Percentiles rank a stretch among this genome's conserved stretches.
These are phyloP conservation scores for Cephus cinctus DNA, from an alignment of 1,140 invertebrate species.

Conservation along the genomic window DNA sequence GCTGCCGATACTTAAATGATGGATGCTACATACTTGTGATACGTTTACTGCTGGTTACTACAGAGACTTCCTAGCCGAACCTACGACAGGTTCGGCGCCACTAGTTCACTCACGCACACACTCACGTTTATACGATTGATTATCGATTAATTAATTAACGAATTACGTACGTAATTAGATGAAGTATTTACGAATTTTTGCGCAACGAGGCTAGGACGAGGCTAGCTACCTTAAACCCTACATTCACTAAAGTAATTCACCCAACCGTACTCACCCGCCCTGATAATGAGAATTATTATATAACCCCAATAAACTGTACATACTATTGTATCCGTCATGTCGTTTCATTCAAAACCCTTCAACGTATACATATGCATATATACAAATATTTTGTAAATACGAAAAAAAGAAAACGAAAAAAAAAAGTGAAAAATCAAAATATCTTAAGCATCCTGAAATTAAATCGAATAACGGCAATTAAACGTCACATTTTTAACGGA, in stretches of 20 bases:
- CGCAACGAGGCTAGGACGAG: constrained; percentile 55
- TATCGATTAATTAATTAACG: constrained; percentile 52
- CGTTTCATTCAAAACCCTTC: constrained; percentile 16
- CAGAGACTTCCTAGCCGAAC: constrained; percentile 54
- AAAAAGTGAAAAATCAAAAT: too few relatives aligned
- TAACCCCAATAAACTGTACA: constrained; percentile 12
- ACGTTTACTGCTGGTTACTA: constrained; percentile 59
- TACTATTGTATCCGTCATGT: constrained; percentile 3
- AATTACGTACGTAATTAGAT: constrained; percentile 39
- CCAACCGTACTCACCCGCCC: not conserved
- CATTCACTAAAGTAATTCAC: constrained; percentile 7
- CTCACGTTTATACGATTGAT: constrained; percentile 51
- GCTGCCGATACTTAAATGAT: constrained; percentile 46
- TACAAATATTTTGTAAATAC: too few relatives aligned
- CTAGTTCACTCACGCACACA: constrained; percentile 59
- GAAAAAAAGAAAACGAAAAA: too few relatives aligned
- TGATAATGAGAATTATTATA: constrained; percentile 14
- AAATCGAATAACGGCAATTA: too few relatives aligned
- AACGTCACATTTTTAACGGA: too few relatives aligned
- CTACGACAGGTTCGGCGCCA: constrained; percentile 44
- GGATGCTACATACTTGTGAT: constrained; percentile 58
- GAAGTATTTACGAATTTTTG: constrained; percentile 35
- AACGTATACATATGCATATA: constrained; percentile 24
- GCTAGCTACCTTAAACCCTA: constrained; percentile 49
- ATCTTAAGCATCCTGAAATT: too few relatives aligned